Percentiles rank a stretch among this genome's conserved stretches.
Conservation (phyloP, 1,140 invertebrate genomes). For the Rhagoletis zephyria region DNA sequence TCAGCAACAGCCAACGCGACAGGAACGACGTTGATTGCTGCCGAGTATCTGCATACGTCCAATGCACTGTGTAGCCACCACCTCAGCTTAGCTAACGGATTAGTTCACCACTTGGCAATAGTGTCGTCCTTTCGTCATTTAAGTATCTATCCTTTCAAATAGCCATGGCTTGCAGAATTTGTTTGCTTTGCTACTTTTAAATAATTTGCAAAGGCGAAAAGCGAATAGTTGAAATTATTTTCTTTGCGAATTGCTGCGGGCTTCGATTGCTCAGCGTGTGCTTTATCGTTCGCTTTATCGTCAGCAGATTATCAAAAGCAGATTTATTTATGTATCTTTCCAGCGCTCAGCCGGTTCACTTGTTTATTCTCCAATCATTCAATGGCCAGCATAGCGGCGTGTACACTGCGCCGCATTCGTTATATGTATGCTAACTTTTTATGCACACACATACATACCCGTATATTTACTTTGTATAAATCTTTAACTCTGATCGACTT, state of each 20-base stretch:
- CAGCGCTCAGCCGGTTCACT: neutral
- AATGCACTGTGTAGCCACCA: neutral
- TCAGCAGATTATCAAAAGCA: constrained; percentile 47
- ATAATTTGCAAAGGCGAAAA: constrained; percentile 52
- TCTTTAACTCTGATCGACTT: constrained; percentile 1
- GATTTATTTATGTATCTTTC: constrained; percentile 18
- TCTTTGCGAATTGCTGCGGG: constrained; percentile 53
- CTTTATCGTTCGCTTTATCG: constrained; percentile 4
- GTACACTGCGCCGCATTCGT: neutral
- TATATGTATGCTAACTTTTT: too few species aligned
- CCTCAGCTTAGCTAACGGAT: constrained; percentile 41
- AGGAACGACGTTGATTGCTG: neutral
- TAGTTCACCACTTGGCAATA: neutral
- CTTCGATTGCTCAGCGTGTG: constrained; percentile 31
- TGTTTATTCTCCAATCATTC: constrained; percentile 15
- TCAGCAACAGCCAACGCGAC: neutral
- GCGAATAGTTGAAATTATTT: constrained; percentile 56
- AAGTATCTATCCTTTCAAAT: neutral
- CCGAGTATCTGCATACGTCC: neutral
- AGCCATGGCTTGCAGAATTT: neutral
- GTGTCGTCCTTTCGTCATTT: neutral
- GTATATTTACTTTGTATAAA: constrained; percentile 33
- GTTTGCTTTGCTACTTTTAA: constrained; percentile 55
- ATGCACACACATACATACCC: too few species aligned
- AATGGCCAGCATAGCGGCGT: neutral